These are phyloP conservation scores for Anoura caudifer DNA, from an alignment of 2,113 vertebrate genomes.

Conservation along the genomic window DNA sequence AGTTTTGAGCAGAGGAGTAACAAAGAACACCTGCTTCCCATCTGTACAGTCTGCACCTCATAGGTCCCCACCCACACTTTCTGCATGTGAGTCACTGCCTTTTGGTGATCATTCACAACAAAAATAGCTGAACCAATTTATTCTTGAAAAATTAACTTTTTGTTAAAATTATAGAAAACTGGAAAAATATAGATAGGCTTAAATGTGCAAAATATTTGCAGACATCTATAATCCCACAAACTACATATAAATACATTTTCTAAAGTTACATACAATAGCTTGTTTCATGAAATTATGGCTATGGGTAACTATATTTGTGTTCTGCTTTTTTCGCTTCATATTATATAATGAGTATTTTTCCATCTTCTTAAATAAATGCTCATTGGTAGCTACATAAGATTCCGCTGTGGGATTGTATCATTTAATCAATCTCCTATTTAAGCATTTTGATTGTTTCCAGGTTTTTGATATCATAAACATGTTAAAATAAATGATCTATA, in stretches of 20 bases:
- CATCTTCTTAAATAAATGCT: conserved; percentile 13
- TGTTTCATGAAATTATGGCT: not conserved
- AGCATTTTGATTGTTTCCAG: not conserved
- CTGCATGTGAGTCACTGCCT: not conserved
- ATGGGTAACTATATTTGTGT: not conserved
- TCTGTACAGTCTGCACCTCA: not conserved
- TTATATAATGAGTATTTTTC: not conserved
- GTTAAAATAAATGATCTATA: not conserved
- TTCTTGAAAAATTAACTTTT: conserved; percentile 6
- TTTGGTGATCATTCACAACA: not conserved
- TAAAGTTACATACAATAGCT: not conserved
- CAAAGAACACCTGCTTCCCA: not conserved
- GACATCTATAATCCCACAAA: not conserved
- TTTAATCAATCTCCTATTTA: not conserved
- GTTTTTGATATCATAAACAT: conserved; percentile 1
- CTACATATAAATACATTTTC: not conserved
- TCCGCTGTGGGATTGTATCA: not conserved
- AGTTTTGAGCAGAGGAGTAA: not conserved
- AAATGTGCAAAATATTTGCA: not conserved
- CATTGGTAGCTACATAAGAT: not conserved
- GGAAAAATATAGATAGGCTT: not conserved
- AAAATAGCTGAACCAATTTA: not conserved
- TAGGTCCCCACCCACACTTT: not conserved
- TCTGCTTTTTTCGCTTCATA: not conserved
- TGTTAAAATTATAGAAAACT: not conserved